These are phyloP conservation scores for Rachycentron canadum DNA, from an alignment of 2,797 vertebrate genomes.

Conservation along the genomic window DNA sequence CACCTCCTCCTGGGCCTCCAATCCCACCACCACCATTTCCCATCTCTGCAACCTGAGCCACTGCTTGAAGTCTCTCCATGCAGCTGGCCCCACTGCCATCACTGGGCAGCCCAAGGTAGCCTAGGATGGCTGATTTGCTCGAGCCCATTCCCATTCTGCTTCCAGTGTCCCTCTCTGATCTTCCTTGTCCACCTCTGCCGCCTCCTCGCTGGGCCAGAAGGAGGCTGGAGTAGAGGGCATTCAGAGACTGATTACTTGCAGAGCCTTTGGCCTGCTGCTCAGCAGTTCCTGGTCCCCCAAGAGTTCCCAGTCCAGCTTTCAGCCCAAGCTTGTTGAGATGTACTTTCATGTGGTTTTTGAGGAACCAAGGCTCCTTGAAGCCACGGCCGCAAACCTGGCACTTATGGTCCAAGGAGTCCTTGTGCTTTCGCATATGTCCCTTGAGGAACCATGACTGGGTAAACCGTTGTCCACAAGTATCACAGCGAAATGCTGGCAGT, in stretches of 20 bases:
- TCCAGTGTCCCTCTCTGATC: conserved; percentile 64
- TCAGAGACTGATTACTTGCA: conserved; percentile 85
- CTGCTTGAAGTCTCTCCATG: conserved; percentile 90
- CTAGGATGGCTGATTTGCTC: conserved; percentile 87
- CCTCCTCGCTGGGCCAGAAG: conserved; percentile 85
- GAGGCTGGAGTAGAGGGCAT: conserved; percentile 91
- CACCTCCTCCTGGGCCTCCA: conserved; percentile 57
- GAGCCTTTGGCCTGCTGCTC: conserved; percentile 83
- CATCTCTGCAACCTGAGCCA: conserved; percentile 88
- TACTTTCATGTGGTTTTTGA: conserved; percentile 98
- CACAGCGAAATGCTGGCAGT: conserved; percentile 90
- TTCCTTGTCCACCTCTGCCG: conserved; percentile 72
- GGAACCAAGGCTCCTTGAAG: conserved; percentile 97
- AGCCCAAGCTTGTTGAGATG: conserved; percentile 94
- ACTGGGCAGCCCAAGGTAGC: conserved; percentile 88
- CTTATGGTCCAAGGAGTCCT: conserved; percentile 94
- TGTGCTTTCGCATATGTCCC: conserved; percentile 97
- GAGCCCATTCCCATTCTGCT: conserved; percentile 69
- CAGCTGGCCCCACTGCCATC: conserved; percentile 87
- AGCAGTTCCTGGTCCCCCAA: conserved; percentile 69
- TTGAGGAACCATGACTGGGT: conserved; percentile 97
- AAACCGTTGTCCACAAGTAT: conserved; percentile 93
- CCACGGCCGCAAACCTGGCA: conserved; percentile 95
- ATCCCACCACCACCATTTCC: conserved; percentile 72
- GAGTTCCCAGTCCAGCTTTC: conserved; percentile 82